Evolutionary conservation across 2,797 vertebrate genomes (phyloP).

Genomic region (Australoheros facetus): DNA sequence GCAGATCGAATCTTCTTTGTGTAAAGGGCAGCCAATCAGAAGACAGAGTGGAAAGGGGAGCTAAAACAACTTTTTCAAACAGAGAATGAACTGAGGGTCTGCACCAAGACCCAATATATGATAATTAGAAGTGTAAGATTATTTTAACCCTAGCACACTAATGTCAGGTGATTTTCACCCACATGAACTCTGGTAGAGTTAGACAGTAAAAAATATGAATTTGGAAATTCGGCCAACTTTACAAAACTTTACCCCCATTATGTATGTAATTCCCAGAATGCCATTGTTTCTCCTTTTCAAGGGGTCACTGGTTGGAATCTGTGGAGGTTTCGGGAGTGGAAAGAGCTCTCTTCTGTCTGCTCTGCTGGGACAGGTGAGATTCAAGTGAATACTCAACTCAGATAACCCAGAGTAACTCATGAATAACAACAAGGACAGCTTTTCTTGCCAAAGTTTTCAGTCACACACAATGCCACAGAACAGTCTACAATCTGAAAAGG

Average conservation of each 20-base stretch:
- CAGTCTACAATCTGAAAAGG: not conserved
- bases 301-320: slow-evolving; percentile 83
- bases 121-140: not conserved
- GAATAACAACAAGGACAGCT: not conserved
- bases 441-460: not conserved
- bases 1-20: no score
- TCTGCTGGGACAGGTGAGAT: slow-evolving; percentile 83
- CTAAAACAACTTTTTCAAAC: no score
- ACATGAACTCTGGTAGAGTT: not conserved
- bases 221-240: not conserved
- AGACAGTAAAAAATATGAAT: not conserved
- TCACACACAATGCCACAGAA: not conserved
- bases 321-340: slow-evolving; percentile 83
- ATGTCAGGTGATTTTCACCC: no score
- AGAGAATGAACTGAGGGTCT: not conserved
- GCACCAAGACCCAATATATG: not conserved
- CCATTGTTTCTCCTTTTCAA: slow-evolving; percentile 42
- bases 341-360: slow-evolving; percentile 85
- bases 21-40: no score
- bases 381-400: not conserved
- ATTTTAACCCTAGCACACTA: not conserved
- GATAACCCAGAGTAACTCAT: not conserved
- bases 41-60: no score
- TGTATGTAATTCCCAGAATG: not conserved
- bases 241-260: not conserved